A percentile compares a stretch with the other conserved stretches of the same genome.
phyloP scores from a whole-genome alignment of 2,797 vertebrate genomes.

The Sebastes wilsoni region DNA sequence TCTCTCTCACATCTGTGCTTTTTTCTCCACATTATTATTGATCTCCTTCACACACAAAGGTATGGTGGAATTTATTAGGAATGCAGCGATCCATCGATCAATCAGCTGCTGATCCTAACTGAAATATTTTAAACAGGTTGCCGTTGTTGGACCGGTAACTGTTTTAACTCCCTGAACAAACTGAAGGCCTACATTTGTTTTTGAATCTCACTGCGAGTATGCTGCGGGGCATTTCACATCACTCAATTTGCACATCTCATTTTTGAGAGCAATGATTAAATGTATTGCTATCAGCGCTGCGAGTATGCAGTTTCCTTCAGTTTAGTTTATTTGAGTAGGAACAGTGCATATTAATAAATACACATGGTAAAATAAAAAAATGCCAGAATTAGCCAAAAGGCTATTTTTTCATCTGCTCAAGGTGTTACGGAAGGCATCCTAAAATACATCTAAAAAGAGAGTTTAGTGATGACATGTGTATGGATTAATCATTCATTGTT shows the following conservation, averaged over 20 bases:
- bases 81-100: background rate
- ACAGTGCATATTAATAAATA: no score
- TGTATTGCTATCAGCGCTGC: background rate
- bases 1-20: background rate
- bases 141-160: background rate
- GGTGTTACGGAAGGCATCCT: no score
- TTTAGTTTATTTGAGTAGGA: no score
- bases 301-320: background rate
- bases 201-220: background rate
- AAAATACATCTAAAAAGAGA: no score
- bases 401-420: no score
- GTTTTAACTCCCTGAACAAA: background rate
- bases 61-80: background rate
- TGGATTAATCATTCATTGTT: no score
- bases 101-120: background rate
- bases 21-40: constrained; percentile 1
- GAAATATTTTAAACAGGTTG: background rate
- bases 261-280: background rate
- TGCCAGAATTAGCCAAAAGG: no score
- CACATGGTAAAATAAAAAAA: no score
- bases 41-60: background rate
- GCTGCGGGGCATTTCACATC: background rate
- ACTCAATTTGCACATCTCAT: background rate
- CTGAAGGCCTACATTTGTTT: background rate
- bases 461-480: no score